Evolutionary conservation across 2,888 invertebrate species (phyloP), one percentile per base, ranked within the genome.

Genomic region (Yponomeuta sedellus): DNA sequence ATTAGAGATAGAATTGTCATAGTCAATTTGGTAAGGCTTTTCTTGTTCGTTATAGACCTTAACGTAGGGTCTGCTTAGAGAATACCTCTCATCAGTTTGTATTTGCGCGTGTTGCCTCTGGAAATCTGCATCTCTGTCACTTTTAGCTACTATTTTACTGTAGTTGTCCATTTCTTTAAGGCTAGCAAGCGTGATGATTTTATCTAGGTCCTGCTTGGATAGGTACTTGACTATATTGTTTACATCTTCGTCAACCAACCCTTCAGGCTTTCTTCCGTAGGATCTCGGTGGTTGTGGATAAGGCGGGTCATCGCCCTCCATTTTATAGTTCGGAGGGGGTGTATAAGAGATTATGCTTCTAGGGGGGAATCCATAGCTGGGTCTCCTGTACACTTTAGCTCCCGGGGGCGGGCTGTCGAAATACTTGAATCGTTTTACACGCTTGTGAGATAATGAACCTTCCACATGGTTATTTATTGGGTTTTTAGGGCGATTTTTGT

Each of bases 141-240:
- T 62, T 20, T 63, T 44, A 3, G 10, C 16, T 20, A 44, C 11
- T 6, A 4, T 25, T 28, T 64, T 56, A 57, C 39, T 28, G 62
- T 16, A 28, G 10, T 12, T 64, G 25, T 61, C 28, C 70, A 69
- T 76, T 12, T 77, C 75, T 64, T 75, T 78, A 11, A 75, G 79
- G 11, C 75, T 76, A 8, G 88, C 82, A 1, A 80, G 76, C 67
- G 87, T 82, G 8, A 90, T 70, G 28, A 91, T 80, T 70, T 83
- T 87, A 71, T 87, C 82, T 67, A 90, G 69, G 70, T 91, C 89
- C 70, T 86, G 80, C 74, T 88, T 84, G 3, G 88, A 83, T 59
- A 91, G 74, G 71, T 86, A 77, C 76, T 85, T 86, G 22, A 87
- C 74, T 52, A 91, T 70, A 64, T 87, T 89, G 68, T 76, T 80